Base-by-base conservation (phyloP, 2,797 vertebrate species). In the Otolemur crassicaudatus region DNA sequence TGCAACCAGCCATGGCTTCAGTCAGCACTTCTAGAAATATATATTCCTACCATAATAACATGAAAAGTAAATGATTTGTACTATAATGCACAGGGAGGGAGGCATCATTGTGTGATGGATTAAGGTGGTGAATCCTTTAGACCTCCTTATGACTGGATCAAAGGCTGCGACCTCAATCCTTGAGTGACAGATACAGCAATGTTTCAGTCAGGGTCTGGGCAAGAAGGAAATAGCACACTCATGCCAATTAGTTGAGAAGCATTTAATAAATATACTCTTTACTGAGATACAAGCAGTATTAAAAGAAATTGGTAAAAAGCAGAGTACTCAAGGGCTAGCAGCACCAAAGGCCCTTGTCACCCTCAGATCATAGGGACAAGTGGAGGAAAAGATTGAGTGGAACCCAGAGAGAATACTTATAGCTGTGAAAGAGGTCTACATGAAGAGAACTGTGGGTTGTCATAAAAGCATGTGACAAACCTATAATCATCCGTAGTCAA, bases 21-120 rank as follows among this genome's bases (percentile, higher is more conserved):
- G 63, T 90, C 40, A 63, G 84, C 58, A 53, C 82, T 91, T 87
- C 12, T 49, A 94, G 72, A 95, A 88, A 84, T 86, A 58, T 53
- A 61, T 87, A 60, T 79, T 81, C 58, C 46, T 72, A 69, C 67
- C 80, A 65, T 2, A 69, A 73, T 60, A 83, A 40, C 7, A 29
- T 23, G 43, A 85, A 58, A 83, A 75, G 34, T 88, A 61, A 72
- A 67, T 67, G 83, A 76, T 73, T 82, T 60, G 25, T 85, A 56
- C 14, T 49, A 29, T 16, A 9, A 53, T 80, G 8, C 29, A 37
- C 40, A 80, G 25, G n/a, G 8, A 14, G 19, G 76, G 25, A 81
- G 22, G 23, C 46, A n/a, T 31, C 22, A 56, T 13, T n/a, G 29
- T n/a, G 4, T 53, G 69, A 22, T 63, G 65, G n/a, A 76, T 53